Base-by-base conservation (phyloP, 2,888 invertebrate species). In the Drosophila ezoana region DNA sequence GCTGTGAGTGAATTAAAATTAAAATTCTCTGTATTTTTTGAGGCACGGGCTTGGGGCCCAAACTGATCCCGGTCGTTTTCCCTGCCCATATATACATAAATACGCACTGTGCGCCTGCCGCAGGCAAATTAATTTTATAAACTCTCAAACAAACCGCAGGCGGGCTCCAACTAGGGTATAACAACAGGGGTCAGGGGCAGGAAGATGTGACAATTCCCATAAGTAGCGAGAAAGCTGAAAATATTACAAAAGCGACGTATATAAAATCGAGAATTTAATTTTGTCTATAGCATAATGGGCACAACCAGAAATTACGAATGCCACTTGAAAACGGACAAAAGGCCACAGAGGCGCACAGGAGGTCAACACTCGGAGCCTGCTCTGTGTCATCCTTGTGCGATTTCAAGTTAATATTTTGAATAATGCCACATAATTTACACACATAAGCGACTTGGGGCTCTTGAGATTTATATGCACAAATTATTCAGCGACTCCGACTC, bases 71-170 rank as follows among this genome's bases (percentile, higher is more conserved):
- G 35, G 51, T 18, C n/a, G n/a, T 23, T 13, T 40, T 33, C 52
- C 33, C 60, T 41, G 40, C 23, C 61, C 64, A 61, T 28, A 61
- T 43, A 38, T 28, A 54, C 41, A 37, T 59, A 59, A 51, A 51
- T 23, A 23, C 44, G n/a, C 14, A 58, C 49, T 58, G 58, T 47
- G 38, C 43, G 53, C 43, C 47, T 44, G 66, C 86, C 74, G 53
- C 76, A 76, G 64, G 79, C 72, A 87, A 83, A 87, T 87, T 87
- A 82, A 85, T 83, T 76, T 83, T 67, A 72, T 79, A 85, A 83
- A 82, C 72, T 76, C 73, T 66, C 82, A 61, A 72, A 68, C 67
- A 66, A 69, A 66, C 84, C 80, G 47, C 87, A 73, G 54, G 53
- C 73, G 23, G 48, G 51, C 33, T 52, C 66, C 44, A 45, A 58